Conservation (phyloP, 2,797 vertebrate species). For the Zenarchopterus dispar region DNA sequence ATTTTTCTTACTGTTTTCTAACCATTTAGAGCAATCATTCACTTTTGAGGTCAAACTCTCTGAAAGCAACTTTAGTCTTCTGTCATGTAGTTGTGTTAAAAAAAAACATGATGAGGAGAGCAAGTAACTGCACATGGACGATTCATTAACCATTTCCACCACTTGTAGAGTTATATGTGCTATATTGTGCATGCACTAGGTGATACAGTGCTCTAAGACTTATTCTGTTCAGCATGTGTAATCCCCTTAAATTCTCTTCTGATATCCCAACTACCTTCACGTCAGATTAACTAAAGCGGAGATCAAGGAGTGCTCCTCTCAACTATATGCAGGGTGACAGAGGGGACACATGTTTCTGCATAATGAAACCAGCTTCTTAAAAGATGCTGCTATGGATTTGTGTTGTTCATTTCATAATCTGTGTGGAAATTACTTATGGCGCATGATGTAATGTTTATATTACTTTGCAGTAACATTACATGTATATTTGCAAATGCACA, state of each 20-base stretch:
- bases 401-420: neutral
- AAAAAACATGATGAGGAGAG: neutral
- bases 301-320: conserved; percentile 67
- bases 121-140: neutral
- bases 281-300: conserved; percentile 79
- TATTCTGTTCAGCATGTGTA: conserved; percentile 81
- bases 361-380: conserved; percentile 12
- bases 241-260: conserved; percentile 80
- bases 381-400: conserved; percentile 10
- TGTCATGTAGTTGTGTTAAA: neutral
- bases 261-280: conserved; percentile 82
- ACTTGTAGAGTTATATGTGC: neutral
- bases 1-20: too few species aligned
- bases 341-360: conserved; percentile 20
- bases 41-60: neutral
- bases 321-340: conserved; percentile 23
- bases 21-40: neutral
- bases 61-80: neutral
- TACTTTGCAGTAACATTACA: conserved; percentile 5
- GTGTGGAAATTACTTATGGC: conserved; percentile 13
- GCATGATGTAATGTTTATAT: conserved; percentile 21
- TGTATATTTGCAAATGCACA: neutral
- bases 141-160: neutral
- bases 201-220: conserved; percentile 66
- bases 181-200: conserved; percentile 10